Conservation (phyloP, 1,140 invertebrate genomes). For the Drosophila nebulosa region DNA sequence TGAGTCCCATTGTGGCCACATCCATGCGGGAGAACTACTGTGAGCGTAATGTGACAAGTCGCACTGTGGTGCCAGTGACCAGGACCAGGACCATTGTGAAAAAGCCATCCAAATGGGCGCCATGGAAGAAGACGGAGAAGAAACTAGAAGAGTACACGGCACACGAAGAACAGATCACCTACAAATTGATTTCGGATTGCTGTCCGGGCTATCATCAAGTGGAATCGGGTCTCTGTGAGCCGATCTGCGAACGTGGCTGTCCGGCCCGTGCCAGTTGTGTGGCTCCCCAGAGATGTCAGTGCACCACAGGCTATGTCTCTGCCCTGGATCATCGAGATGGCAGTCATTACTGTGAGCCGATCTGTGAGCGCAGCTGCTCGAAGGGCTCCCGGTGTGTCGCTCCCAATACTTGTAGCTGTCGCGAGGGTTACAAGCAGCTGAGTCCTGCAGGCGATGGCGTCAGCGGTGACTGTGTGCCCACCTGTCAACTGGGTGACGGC, state of each 20-base stretch:
- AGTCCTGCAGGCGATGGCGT: conserved; percentile 47
- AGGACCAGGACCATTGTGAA: conserved; percentile 43
- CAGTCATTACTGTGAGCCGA: conserved; percentile 61
- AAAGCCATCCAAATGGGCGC: conserved; percentile 41
- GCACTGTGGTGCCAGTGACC: conserved; percentile 37
- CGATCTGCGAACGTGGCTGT: conserved; percentile 58
- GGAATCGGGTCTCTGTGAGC: conserved; percentile 58
- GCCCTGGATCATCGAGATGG: conserved; percentile 45
- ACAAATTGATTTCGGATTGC: conserved; percentile 47
- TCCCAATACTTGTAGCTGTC: conserved; percentile 59
- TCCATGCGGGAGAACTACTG: conserved; percentile 46
- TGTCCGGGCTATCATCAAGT: conserved; percentile 47
- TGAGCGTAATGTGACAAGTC: conserved; percentile 49
- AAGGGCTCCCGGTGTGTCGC: conserved; percentile 46
- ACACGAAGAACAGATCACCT: conserved; percentile 38
- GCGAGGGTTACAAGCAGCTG: conserved; percentile 34
- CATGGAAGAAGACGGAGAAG: conserved; percentile 52
- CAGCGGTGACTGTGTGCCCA: conserved; percentile 47
- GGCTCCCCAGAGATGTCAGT: conserved; percentile 62
- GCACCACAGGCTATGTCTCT: conserved; percentile 55
- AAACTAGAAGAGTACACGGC: conserved; percentile 36
- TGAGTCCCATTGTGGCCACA: conserved; percentile 11
- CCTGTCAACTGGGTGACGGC: conserved; percentile 38
- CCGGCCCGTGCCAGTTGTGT: conserved; percentile 60
- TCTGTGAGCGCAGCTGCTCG: conserved; percentile 41